These are phyloP conservation scores for Rhopalosiphum maidis DNA, from an alignment of 1,140 invertebrate genomes.

Conservation along the genomic window DNA sequence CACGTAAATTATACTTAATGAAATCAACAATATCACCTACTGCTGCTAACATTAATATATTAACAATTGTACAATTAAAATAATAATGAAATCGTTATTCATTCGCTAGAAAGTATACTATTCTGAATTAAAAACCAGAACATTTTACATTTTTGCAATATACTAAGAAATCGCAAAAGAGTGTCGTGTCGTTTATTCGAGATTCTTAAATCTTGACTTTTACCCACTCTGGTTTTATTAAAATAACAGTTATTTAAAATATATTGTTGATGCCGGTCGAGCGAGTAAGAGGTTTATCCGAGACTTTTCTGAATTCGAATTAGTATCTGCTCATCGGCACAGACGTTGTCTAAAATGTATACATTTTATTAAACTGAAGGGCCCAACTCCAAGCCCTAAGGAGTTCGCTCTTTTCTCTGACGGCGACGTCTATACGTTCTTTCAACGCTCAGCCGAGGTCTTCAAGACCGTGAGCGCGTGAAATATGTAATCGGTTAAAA, in stretches of 20 bases:
- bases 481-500: constrained; percentile 58
- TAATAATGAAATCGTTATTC: background rate
- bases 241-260: background rate
- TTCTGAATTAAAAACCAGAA: too few relatives aligned
- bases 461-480: background rate
- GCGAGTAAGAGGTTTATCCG: background rate
- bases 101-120: background rate
- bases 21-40: background rate
- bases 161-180: background rate
- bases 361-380: constrained; percentile 48
- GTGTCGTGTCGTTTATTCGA: background rate
- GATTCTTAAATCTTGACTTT: background rate
- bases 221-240: background rate
- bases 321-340: background rate
- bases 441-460: background rate
- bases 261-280: background rate
- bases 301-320: background rate
- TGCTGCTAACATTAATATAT: background rate
- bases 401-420: constrained; percentile 24
- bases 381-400: background rate
- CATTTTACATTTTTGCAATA: too few relatives aligned
- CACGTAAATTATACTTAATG: too few relatives aligned
- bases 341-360: background rate
- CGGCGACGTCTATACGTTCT: background rate
- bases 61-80: background rate